Conservation (phyloP, 2,888 invertebrate species). For the Epiblema foenella region DNA sequence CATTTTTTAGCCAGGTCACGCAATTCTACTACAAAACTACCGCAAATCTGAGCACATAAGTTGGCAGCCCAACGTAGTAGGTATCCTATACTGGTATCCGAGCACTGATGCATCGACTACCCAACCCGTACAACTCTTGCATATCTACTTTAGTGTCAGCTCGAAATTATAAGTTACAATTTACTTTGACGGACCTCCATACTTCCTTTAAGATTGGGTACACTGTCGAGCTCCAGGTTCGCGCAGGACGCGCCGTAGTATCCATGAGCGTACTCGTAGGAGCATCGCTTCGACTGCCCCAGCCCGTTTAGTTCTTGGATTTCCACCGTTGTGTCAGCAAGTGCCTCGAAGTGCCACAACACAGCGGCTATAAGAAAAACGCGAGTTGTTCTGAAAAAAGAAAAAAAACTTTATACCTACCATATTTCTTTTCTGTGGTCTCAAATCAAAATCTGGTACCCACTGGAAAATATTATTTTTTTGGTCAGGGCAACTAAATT, state of each 20-base stretch:
- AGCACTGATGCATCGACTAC: too few relatives aligned
- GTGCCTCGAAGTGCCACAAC: constrained; percentile 51
- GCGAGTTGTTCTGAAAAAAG: constrained; percentile 59
- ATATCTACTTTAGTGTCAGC: too few relatives aligned
- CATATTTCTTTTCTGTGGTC: too few relatives aligned
- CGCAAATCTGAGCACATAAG: too few relatives aligned
- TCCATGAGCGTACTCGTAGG: constrained; percentile 77
- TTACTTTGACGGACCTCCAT: constrained; percentile 77
- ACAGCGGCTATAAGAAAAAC: constrained; percentile 53
- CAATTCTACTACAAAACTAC: too few relatives aligned
- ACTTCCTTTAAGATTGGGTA: constrained; percentile 80
- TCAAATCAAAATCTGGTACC: too few relatives aligned
- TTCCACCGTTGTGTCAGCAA: constrained; percentile 67
- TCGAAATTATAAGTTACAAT: not conserved
- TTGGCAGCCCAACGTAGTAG: too few relatives aligned
- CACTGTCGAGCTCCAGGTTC: constrained; percentile 71
- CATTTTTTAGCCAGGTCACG: too few relatives aligned
- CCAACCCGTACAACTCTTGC: too few relatives aligned
- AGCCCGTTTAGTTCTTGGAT: constrained; percentile 66
- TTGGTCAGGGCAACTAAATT: too few relatives aligned
- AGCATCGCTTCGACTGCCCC: constrained; percentile 72
- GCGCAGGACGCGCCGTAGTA: constrained; percentile 85
- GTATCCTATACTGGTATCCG: too few relatives aligned
- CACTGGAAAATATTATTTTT: too few relatives aligned
- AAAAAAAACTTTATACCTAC: not conserved